These are phyloP conservation scores for Eristalinus aeneus DNA, from an alignment of 2,888 invertebrate genomes.

Conservation along the genomic window DNA sequence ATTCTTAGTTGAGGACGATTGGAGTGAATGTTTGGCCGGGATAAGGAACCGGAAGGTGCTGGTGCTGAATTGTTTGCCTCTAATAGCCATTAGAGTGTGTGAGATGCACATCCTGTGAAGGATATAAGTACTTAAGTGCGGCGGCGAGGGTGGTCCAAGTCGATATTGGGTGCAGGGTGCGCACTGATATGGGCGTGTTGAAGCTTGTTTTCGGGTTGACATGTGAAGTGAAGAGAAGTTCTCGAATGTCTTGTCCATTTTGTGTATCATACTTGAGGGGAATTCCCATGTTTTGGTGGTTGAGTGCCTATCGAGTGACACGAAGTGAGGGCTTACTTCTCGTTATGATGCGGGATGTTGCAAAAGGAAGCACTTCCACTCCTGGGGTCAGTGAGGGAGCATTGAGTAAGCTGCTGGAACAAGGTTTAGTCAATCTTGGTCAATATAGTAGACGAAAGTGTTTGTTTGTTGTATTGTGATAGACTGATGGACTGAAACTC, in stretches of 20 bases:
- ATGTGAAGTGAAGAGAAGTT: neutral
- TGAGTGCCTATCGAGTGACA: neutral
- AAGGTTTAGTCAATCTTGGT: too few relatives aligned
- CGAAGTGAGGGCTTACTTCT: neutral
- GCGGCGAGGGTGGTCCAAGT: neutral
- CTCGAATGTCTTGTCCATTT: neutral
- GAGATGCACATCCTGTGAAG: neutral
- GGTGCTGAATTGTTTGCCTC: neutral
- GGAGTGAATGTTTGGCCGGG: neutral
- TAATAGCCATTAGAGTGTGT: conserved; percentile 7
- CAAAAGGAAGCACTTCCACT: too few relatives aligned
- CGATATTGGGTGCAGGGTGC: neutral
- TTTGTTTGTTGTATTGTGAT: too few relatives aligned
- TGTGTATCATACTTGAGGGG: neutral
- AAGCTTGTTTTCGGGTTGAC: neutral
- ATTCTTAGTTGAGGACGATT: conserved; percentile 55
- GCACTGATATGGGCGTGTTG: neutral
- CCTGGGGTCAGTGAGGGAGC: too few relatives aligned
- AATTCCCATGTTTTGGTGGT: neutral
- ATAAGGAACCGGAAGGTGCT: conserved; percentile 1
- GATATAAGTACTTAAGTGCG: neutral
- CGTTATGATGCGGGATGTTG: too few relatives aligned
- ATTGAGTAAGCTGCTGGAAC: too few relatives aligned
- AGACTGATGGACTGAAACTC: too few relatives aligned
- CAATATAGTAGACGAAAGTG: too few relatives aligned